Percentiles rank a stretch among this genome's conserved stretches.
Evolutionary conservation across 2,797 vertebrate genomes (phyloP).

Genomic region (Sylvilagus floridanus): DNA sequence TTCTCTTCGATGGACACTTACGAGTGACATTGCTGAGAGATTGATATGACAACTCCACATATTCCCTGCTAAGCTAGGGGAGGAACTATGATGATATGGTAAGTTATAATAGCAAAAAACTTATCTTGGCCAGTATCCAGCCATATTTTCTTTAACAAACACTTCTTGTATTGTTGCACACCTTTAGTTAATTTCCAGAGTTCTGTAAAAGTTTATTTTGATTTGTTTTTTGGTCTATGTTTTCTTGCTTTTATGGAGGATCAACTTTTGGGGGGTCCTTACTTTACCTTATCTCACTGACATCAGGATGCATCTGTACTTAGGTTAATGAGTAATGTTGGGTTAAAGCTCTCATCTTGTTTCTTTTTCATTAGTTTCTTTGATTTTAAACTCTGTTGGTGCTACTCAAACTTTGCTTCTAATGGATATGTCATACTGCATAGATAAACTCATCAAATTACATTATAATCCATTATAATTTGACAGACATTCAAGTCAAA

Average conservation of each 20-base stretch:
- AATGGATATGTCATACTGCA: neutral
- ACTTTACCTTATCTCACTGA: rapidly evolving
- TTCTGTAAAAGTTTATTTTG: neutral
- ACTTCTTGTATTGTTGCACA: neutral
- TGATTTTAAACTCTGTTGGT: neutral
- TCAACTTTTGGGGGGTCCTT: rapidly evolving
- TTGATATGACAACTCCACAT: rapidly evolving
- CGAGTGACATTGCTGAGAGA: neutral
- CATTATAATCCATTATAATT: neutral
- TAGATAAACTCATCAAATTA: neutral
- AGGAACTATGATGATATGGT: neutral
- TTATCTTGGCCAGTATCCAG: neutral
- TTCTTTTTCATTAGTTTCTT: neutral
- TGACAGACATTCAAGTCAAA: neutral
- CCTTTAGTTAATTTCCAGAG: neutral
- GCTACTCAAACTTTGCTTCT: neutral
- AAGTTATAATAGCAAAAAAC: rapidly evolving
- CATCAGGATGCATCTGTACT: rapidly evolving
- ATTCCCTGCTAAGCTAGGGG: neutral
- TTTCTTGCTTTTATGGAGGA: rapidly evolving
- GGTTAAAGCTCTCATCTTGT: neutral
- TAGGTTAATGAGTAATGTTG: rapidly evolving
- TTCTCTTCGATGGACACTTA: rapidly evolving
- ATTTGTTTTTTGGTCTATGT: neutral
- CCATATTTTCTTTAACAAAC: neutral